Percentiles rank a stretch among this genome's conserved stretches.
phyloP scores from a whole-genome alignment of 2,797 vertebrate genomes.

The Melanotaenia nigrans region DNA sequence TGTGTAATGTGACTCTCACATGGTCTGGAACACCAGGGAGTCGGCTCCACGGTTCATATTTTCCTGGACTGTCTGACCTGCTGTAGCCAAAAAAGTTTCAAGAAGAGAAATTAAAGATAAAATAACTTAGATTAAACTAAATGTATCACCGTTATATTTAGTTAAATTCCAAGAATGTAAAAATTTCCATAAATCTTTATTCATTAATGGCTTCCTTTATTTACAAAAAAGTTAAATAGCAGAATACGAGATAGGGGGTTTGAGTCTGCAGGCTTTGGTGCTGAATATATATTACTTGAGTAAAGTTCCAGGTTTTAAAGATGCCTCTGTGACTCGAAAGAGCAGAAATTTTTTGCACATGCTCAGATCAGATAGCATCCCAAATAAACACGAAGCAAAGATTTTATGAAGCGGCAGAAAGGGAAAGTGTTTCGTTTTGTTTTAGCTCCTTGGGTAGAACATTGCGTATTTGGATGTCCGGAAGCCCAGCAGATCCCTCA shows the following conservation, averaged over 20 bases:
- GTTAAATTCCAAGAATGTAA: slow-evolving; percentile 19
- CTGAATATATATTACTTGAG: slow-evolving; percentile 70
- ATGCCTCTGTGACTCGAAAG: slow-evolving; percentile 55
- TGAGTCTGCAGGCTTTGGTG: slow-evolving; percentile 73
- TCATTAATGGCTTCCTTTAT: slow-evolving; percentile 74
- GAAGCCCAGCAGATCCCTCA: slow-evolving; percentile 97
- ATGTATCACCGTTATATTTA: slow-evolving; percentile 3
- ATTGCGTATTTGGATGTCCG: slow-evolving; percentile 99
- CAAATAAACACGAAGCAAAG: slow-evolving; percentile 58
- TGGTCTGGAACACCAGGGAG: slow-evolving; percentile 19
- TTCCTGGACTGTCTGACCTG: slow-evolving; percentile 22
- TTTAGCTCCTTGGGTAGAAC: slow-evolving; percentile 97
- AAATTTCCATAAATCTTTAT: slow-evolving; percentile 76
- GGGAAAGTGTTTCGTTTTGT: slow-evolving; percentile 31
- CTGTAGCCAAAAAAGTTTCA: slow-evolving; percentile 22
- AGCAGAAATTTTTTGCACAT: slow-evolving; percentile 69
- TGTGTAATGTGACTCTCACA: slow-evolving; percentile 50
- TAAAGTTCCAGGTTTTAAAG: slow-evolving; percentile 70
- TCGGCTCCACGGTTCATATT: slow-evolving; percentile 9
- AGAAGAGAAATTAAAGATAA: slow-evolving; percentile 3
- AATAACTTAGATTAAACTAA: slow-evolving; percentile 12
- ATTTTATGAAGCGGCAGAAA: slow-evolving; percentile 31
- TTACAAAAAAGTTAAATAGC: slow-evolving; percentile 77
- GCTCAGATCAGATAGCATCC: slow-evolving; percentile 65
- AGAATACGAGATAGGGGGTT: slow-evolving; percentile 68